A percentile compares a stretch with the other conserved stretches of the same genome.
Conservation (phyloP, 2,797 vertebrate species). For the Oceanodroma leucorhoa region DNA sequence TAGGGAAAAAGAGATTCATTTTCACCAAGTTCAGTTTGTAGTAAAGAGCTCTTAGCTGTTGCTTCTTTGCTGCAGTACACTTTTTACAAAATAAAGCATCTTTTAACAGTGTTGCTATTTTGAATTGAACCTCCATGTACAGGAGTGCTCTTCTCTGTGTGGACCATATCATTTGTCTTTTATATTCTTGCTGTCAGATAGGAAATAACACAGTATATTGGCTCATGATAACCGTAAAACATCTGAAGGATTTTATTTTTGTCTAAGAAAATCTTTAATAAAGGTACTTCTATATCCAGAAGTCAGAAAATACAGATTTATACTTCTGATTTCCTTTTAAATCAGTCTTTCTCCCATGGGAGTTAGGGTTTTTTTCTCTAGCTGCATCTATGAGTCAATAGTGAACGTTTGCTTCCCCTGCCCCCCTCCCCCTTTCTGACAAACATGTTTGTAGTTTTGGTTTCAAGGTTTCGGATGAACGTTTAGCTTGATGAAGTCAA, state of each 20-base stretch:
- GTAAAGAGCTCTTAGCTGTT: not conserved
- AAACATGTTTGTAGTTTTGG: not conserved
- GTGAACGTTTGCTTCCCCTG: not conserved
- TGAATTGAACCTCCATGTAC: not conserved
- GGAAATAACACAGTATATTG: not conserved
- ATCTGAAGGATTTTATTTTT: not conserved
- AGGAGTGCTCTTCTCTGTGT: not conserved
- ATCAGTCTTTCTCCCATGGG: not conserved
- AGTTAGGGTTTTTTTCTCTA: not conserved
- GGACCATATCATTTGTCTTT: not conserved
- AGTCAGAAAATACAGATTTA: not conserved
- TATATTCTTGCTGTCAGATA: not conserved
- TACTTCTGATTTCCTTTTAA: not conserved
- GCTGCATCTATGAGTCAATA: not conserved
- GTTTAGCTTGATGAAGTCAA: not conserved
- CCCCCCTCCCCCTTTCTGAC: not conserved
- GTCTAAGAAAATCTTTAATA: not conserved
- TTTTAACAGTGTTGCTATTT: not conserved
- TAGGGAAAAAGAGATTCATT: accelerated
- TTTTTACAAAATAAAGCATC: not conserved
- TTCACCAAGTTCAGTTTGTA: not conserved
- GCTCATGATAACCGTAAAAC: not conserved
- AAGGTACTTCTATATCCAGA: not conserved
- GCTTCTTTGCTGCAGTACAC: not conserved
- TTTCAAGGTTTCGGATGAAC: not conserved